Percentiles rank a stretch among this genome's conserved stretches.
phyloP scores from a whole-genome alignment of 2,888 invertebrate species.

The Cryptophagus acutangulus region DNA sequence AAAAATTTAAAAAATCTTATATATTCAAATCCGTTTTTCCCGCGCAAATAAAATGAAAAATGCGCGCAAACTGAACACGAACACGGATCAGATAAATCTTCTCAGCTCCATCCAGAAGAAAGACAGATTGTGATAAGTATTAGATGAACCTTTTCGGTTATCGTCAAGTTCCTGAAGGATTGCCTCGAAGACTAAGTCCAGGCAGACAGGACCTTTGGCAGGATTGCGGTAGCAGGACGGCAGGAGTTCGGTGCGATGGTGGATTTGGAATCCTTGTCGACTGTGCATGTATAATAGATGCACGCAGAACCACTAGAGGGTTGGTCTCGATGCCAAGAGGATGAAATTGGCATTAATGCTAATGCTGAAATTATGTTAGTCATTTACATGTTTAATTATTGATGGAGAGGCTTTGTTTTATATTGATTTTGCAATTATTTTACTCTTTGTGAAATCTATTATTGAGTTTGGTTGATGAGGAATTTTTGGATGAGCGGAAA shows the following conservation, averaged over 20 bases:
- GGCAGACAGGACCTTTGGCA: conserved; percentile 34
- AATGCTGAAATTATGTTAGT: conserved; percentile 40
- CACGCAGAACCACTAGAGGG: conserved; percentile 8
- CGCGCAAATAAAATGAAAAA: no score
- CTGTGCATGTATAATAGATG: conserved; percentile 38
- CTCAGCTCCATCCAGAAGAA: no score
- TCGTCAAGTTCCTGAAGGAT: conserved; percentile 23
- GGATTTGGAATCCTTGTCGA: conserved; percentile 27
- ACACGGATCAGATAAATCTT: no score
- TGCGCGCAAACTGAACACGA: no score
- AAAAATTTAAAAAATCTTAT: no score
- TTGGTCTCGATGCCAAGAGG: conserved; percentile 10
- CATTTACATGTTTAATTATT: conserved; percentile 35
- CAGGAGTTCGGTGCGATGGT: conserved; percentile 31
- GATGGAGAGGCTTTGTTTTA: conserved; percentile 11
- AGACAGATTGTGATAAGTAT: no score
- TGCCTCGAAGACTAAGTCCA: conserved; percentile 26
- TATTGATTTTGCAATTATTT: no score
- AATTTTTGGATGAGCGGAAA: no score
- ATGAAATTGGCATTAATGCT: conserved; percentile 30
- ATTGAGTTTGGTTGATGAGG: no score
- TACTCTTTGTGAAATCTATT: no score
- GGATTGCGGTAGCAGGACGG: conserved; percentile 34
- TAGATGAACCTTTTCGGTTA: no score
- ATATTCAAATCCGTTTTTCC: no score